A percentile compares a stretch with the other conserved stretches of the same genome.
phyloP scores from a whole-genome alignment of 2,113 vertebrate species.

The Nyctibius bracteatus region DNA sequence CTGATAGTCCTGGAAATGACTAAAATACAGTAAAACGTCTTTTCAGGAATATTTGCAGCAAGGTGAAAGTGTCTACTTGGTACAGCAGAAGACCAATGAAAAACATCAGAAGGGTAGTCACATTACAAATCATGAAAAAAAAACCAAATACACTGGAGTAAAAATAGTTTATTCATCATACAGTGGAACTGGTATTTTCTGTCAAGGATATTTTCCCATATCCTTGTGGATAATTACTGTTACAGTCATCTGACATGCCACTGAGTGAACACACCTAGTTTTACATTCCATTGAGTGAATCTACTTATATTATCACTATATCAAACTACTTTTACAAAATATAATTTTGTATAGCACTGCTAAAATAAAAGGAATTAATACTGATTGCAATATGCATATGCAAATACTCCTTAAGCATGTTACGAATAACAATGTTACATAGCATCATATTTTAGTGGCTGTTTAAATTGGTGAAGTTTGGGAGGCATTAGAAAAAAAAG shows the following conservation, averaged over 20 bases:
- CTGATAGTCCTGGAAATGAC: background rate
- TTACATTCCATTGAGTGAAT: background rate
- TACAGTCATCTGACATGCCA: background rate
- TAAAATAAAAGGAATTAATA: background rate
- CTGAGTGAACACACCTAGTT: background rate
- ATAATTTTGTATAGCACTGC: background rate
- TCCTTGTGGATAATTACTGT: background rate
- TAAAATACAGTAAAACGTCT: background rate
- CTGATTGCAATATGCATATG: background rate
- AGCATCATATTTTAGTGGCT: background rate
- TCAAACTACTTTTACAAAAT: background rate
- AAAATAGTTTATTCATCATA: background rate
- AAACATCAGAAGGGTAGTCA: background rate
- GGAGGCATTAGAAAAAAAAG: background rate
- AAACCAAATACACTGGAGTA: fast-evolving
- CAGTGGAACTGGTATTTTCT: background rate
- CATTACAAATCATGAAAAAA: background rate
- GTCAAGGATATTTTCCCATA: background rate
- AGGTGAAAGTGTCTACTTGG: background rate
- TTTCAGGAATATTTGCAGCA: background rate
- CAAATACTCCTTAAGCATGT: background rate
- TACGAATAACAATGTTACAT: background rate
- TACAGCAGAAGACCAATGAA: background rate
- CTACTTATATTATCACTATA: background rate
- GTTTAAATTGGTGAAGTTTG: background rate